phyloP scores from a whole-genome alignment of 2,113 vertebrate genomes.

The Caloenas nicobarica region DNA sequence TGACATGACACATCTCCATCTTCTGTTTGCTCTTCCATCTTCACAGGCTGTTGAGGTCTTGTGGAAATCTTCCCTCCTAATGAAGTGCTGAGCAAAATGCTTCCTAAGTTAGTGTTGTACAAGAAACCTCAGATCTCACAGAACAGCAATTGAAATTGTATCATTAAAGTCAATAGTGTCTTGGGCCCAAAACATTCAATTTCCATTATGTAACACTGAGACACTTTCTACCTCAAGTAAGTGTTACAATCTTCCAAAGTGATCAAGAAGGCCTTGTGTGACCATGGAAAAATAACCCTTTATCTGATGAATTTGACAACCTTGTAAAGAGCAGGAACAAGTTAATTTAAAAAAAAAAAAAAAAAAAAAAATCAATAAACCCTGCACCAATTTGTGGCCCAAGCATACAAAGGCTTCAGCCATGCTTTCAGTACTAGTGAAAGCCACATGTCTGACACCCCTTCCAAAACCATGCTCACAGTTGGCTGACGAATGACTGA shows the following conservation, averaged over 20 bases:
- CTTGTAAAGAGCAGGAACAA: not conserved
- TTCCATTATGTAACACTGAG: not conserved
- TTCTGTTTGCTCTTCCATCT: not conserved
- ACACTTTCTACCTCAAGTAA: not conserved
- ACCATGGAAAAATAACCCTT: not conserved
- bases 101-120: not conserved
- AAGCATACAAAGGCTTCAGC: not conserved
- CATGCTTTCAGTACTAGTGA: not conserved
- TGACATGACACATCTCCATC: not conserved
- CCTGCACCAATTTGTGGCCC: not conserved
- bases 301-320: not conserved
- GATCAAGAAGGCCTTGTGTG: not conserved
- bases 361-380: not conserved
- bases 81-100: not conserved
- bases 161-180: not conserved
- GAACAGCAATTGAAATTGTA: not conserved
- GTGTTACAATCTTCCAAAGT: not conserved
- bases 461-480: not conserved
- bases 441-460: not conserved
- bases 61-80: not conserved
- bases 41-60: not conserved
- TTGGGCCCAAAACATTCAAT: slow-evolving; percentile 3
- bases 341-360: not conserved
- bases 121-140: not conserved
- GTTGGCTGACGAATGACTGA: not conserved